A percentile compares a stretch with the other conserved stretches of the same genome.
Evolutionary conservation across 2,888 invertebrate genomes (phyloP).

Genomic region (Agapostemon virescens): DNA sequence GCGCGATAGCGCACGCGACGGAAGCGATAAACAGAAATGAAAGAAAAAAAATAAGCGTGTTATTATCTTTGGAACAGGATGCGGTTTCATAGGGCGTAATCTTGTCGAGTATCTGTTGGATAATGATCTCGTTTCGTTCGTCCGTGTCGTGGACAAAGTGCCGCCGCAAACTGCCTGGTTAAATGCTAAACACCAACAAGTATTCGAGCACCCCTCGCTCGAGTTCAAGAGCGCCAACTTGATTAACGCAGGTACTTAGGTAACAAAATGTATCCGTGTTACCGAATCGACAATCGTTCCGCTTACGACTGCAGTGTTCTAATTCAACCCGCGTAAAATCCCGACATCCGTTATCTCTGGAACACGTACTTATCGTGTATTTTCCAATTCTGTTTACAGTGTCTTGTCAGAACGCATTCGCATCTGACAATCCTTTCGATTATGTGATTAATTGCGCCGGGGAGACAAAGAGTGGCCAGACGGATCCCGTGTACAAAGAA

Average conservation of each 20-base stretch:
- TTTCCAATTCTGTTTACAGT: slow-evolving; percentile 82
- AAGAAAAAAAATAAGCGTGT: slow-evolving; percentile 36
- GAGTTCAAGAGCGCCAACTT: slow-evolving; percentile 96
- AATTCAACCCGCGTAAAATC: not conserved
- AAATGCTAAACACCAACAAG: slow-evolving; percentile 86
- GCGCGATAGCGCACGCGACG: slow-evolving; percentile 32
- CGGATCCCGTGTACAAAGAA: slow-evolving; percentile 94
- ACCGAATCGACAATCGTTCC: not conserved
- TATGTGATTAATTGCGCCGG: slow-evolving; percentile 94
- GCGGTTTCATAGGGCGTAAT: slow-evolving; percentile 96
- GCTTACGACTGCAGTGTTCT: not conserved
- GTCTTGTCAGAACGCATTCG: slow-evolving; percentile 90
- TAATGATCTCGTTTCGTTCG: slow-evolving; percentile 87
- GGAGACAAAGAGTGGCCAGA: slow-evolving; percentile 93
- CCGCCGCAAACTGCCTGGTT: slow-evolving; percentile 96
- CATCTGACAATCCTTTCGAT: slow-evolving; percentile 85
- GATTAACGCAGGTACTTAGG: slow-evolving; percentile 92
- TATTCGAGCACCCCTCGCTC: slow-evolving; percentile 88
- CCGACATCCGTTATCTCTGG: not conserved
- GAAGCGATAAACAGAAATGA: slow-evolving; percentile 53
- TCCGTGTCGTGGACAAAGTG: slow-evolving; percentile 94
- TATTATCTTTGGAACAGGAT: slow-evolving; percentile 84
- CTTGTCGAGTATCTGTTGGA: slow-evolving; percentile 90
- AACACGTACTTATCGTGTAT: not conserved
- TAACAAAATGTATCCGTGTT: slow-evolving; percentile 78